These are phyloP conservation scores for Saccostrea cuccullata DNA, from an alignment of 1,140 invertebrate genomes.

Conservation along the genomic window DNA sequence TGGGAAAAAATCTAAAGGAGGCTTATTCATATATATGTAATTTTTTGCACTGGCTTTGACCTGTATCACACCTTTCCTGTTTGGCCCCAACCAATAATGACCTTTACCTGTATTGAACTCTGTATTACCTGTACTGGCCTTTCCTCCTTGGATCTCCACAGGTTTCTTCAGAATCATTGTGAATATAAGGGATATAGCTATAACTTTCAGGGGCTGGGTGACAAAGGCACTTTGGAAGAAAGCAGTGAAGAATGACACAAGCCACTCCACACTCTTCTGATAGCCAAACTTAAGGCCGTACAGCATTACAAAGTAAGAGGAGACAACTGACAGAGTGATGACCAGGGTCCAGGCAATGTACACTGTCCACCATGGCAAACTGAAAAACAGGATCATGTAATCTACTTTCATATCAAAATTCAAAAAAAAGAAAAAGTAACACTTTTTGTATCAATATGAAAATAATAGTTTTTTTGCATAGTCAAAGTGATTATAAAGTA, in stretches of 20 bases:
- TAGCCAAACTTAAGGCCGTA: slow-evolving; percentile 69
- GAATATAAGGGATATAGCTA: slow-evolving; percentile 61
- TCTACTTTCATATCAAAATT: too few relatives aligned
- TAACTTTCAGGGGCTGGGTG: slow-evolving; percentile 62
- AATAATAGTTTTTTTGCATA: too few relatives aligned
- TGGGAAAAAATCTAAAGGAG: too few relatives aligned
- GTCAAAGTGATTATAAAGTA: too few relatives aligned
- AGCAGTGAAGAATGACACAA: slow-evolving; percentile 64
- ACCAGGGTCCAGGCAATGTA: slow-evolving; percentile 65
- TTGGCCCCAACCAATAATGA: too few relatives aligned
- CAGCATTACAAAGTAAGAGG: slow-evolving; percentile 68
- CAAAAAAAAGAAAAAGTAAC: too few relatives aligned
- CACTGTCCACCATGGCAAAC: slow-evolving; percentile 68
- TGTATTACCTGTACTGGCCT: background rate
- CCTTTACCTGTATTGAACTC: background rate
- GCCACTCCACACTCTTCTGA: slow-evolving; percentile 64
- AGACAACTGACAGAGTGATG: slow-evolving; percentile 45
- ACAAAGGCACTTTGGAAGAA: slow-evolving; percentile 61
- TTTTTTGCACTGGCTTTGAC: too few relatives aligned
- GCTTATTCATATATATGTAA: too few relatives aligned
- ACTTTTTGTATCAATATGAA: too few relatives aligned
- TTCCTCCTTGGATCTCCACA: slow-evolving; percentile 51
- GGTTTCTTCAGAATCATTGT: slow-evolving; percentile 65
- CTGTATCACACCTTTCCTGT: too few relatives aligned
- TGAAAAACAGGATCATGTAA: slow-evolving; percentile 47